Evolutionary conservation across 2,797 vertebrate genomes (phyloP), one percentile per base, ranked within the genome.

Genomic region (Anabacerthia variegaticeps): DNA sequence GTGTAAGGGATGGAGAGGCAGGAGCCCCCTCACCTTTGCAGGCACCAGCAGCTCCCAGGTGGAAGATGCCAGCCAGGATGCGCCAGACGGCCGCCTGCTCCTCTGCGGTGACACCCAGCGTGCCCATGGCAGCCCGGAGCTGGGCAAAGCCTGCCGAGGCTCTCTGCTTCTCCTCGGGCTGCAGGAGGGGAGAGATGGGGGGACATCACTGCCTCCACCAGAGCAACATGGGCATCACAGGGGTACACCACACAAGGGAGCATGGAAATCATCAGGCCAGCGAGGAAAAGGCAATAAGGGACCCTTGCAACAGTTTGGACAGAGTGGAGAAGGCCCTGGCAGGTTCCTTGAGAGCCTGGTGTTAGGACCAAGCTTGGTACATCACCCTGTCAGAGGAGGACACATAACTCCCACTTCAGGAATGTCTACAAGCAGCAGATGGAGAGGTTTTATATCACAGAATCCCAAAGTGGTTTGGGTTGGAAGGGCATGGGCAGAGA

Each of bases 81-180:
- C 98, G 98, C 99, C 99, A 99, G 56, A 99, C 87, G 5, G 98
- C 99, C 12, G 72, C 97, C 97, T 99, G 99, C 97, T 99, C 99
- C 3, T 98, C 88, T 0, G 94, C 58, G 0, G 95, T 96, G 97
- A 99, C 98, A 79, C 98, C 98, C 96, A 99, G 97, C 0, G 86
- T 98, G 95, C 97, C 98, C 99, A 99, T 98, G 97, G 99, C 99
- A 5, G 95, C 96, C 94, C 95, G 98, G 48, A 99, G 98, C 97
- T 98, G 98, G 84, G 98, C 85, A 43, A 99, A 99, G 6, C 98
- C 98, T 0, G 95, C 95, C 0, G 97, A 97, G 0, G 98, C 98
- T 62, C 98, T 98, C 98, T 99, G 99, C 82, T 99, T 99, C 94
- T 99, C 99, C 96, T 99, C 99, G 0, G 98, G 98, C 99, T 99